These are phyloP conservation scores for Ctena decussata DNA, from an alignment of 2,888 invertebrate species.

Conservation along the genomic window DNA sequence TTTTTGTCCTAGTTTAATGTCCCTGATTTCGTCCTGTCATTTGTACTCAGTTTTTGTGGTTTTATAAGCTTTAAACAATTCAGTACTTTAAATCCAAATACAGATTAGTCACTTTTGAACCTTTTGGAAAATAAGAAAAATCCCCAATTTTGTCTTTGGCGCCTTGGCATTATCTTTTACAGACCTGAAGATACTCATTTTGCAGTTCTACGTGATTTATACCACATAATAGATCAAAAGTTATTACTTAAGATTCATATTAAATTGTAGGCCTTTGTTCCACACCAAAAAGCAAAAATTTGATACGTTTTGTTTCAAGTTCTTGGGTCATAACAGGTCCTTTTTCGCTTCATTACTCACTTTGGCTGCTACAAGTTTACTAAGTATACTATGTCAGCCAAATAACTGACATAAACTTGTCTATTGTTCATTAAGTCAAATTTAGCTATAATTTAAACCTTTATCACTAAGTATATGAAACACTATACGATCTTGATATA, in stretches of 20 bases:
- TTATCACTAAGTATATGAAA: not conserved
- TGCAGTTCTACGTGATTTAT: not conserved
- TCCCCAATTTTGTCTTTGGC: not conserved
- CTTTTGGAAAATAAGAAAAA: not conserved
- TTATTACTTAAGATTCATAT: not conserved
- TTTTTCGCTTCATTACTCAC: not conserved
- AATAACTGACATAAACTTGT: not conserved
- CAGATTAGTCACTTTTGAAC: not conserved
- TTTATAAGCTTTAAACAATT: too few species aligned
- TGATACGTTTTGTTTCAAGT: constrained; percentile 1
- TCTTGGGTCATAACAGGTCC: not conserved
- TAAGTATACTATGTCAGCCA: not conserved
- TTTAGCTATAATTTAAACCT: not conserved
- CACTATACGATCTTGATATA: not conserved
- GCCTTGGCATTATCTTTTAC: not conserved
- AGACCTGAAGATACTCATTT: not conserved
- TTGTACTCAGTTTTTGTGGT: too few species aligned
- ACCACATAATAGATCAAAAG: not conserved
- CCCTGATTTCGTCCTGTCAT: too few species aligned
- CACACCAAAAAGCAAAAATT: not conserved
- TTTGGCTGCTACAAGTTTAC: not conserved
- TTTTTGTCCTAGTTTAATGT: too few species aligned
- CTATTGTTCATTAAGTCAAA: not conserved
- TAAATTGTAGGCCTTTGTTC: not conserved
- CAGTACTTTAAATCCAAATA: too few species aligned